Percentiles rank a stretch among this genome's conserved stretches.
Conservation (phyloP, 2,113 vertebrate species). For the Eudorcas thomsonii region DNA sequence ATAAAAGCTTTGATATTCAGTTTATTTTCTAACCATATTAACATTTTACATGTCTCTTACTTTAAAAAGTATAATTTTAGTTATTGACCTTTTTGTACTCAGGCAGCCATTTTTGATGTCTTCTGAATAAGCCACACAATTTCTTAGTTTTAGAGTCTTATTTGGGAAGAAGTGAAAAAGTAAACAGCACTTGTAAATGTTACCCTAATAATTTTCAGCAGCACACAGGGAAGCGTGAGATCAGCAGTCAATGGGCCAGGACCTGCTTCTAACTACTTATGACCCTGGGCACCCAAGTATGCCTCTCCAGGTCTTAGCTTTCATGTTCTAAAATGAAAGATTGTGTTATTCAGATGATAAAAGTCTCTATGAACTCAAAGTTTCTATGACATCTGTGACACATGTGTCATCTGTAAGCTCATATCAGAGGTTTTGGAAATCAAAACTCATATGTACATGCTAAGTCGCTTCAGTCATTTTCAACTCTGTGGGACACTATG, state of each 20-base stretch:
- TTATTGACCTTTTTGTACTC: conserved; percentile 18
- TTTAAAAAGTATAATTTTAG: conserved; percentile 24
- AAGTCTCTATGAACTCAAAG: neutral
- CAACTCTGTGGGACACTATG: neutral
- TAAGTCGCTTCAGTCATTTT: neutral
- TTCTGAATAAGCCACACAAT: neutral
- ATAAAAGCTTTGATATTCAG: neutral
- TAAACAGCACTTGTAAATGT: neutral
- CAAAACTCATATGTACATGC: neutral
- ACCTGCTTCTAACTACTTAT: neutral
- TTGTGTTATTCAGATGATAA: neutral
- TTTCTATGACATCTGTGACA: neutral
- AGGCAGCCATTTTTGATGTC: neutral
- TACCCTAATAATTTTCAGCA: neutral
- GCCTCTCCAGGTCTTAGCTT: neutral
- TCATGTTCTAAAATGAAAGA: neutral
- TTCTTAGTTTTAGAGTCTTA: neutral
- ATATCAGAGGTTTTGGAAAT: neutral
- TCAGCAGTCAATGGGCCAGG: neutral
- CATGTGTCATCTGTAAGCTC: neutral
- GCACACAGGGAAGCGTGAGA: neutral
- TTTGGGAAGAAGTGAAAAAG: neutral
- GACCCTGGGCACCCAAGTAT: neutral
- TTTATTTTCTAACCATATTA: neutral
- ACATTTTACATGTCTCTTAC: neutral